Percentiles rank a stretch among this genome's conserved stretches.
phyloP scores from a whole-genome alignment of 2,797 vertebrate species.

The Chelonia mydas region DNA sequence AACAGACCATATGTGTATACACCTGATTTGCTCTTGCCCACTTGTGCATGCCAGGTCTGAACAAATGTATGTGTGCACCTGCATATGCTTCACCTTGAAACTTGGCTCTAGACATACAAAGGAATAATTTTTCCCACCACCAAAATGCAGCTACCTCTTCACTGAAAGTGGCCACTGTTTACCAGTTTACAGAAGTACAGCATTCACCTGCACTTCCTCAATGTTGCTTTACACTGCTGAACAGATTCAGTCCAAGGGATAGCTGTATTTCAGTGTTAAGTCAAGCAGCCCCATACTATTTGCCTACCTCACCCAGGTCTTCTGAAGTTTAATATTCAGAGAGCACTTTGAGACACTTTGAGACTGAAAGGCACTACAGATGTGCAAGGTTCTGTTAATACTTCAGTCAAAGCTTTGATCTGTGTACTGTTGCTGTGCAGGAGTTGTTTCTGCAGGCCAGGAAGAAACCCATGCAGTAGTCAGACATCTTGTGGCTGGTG shows the following conservation, averaged over 20 bases:
- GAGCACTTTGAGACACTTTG: not conserved
- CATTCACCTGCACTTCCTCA: not conserved
- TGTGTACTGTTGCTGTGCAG: fast-evolving
- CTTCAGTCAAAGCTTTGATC: not conserved
- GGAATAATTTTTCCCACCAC: not conserved
- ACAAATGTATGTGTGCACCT: not conserved
- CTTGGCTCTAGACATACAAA: not conserved
- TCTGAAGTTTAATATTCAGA: slow-evolving; percentile 5
- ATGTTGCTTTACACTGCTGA: not conserved
- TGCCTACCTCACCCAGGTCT: not conserved
- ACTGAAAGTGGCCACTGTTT: not conserved
- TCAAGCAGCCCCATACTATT: not conserved
- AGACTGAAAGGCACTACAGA: not conserved
- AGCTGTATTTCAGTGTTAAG: slow-evolving; percentile 4
- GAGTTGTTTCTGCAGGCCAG: not conserved
- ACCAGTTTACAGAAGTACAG: not conserved
- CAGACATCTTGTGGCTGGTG: not conserved
- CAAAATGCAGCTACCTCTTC: not conserved
- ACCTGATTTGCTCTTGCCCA: not conserved
- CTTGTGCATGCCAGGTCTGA: not conserved
- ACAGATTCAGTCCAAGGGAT: slow-evolving; percentile 21
- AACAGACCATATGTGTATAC: not conserved
- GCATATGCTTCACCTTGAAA: not conserved
- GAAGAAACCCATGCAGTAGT: not conserved
- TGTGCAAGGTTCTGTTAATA: fast-evolving